Conservation (phyloP, 2,888 invertebrate genomes). For the Drosophila acutilabella region DNA sequence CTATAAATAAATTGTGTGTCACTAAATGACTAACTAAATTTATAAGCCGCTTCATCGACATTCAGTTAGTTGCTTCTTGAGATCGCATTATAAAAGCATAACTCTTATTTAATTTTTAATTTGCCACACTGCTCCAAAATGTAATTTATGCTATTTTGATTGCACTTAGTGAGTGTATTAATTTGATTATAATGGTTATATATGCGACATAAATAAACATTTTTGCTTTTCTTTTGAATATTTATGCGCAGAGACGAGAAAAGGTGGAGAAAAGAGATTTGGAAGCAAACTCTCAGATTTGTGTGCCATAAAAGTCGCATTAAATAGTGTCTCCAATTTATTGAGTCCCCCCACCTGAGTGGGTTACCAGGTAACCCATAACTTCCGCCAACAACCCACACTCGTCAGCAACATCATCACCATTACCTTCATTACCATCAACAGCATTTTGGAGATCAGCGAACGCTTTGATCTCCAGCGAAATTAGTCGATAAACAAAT, state of each 20-base stretch:
- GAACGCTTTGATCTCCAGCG: constrained; percentile 51
- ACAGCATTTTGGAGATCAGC: neutral
- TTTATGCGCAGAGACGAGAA: neutral
- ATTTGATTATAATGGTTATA: constrained; percentile 78
- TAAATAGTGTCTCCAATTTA: constrained; percentile 68
- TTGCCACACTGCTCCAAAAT: constrained; percentile 28
- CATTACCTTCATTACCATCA: constrained; percentile 9
- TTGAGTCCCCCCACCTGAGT: constrained; percentile 24
- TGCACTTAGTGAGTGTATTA: constrained; percentile 79
- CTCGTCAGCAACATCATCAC: constrained; percentile 15
- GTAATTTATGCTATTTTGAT: constrained; percentile 75
- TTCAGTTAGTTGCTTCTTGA: constrained; percentile 44
- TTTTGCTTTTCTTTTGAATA: constrained; percentile 42
- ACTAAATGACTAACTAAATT: constrained; percentile 3
- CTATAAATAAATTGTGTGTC: constrained; percentile 3
- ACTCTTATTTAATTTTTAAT: constrained; percentile 55
- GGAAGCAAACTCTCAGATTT: constrained; percentile 38
- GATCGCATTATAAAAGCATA: constrained; percentile 65
- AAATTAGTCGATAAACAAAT: constrained; percentile 44
- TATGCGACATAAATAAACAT: constrained; percentile 70
- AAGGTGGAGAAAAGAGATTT: constrained; percentile 2
- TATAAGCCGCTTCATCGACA: constrained; percentile 1
- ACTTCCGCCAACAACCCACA: constrained; percentile 54
- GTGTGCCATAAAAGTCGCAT: constrained; percentile 60
- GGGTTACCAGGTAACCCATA: constrained; percentile 9